These are phyloP conservation scores for Rhinoptilus africanus DNA, from an alignment of 2,113 vertebrate species.

Conservation along the genomic window DNA sequence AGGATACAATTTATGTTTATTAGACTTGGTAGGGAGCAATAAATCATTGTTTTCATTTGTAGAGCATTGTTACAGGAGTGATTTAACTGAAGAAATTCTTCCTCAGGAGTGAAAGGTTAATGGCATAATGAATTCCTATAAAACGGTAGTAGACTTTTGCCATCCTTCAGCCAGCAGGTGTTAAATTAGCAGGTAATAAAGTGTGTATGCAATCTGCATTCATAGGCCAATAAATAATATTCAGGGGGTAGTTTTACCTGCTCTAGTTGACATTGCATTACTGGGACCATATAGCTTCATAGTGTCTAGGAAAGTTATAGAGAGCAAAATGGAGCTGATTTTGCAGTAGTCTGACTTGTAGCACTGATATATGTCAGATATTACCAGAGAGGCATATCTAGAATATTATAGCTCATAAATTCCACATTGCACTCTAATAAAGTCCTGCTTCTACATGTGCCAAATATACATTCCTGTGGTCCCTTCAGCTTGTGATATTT, in stretches of 20 bases:
- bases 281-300: not conserved
- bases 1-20: conserved; percentile 49
- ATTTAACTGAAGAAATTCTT: conserved; percentile 53
- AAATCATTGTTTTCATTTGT: conserved; percentile 64
- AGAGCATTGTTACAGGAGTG: conserved; percentile 45
- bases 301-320: not conserved
- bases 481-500: conserved; percentile 26
- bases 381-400: conserved; percentile 16
- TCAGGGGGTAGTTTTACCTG: conserved; percentile 15
- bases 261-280: conserved; percentile 22
- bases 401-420: conserved; percentile 42
- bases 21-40: conserved; percentile 10
- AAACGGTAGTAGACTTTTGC: conserved; percentile 62
- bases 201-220: conserved; percentile 54
- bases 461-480: conserved; percentile 18
- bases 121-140: conserved; percentile 71
- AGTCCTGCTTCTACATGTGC: conserved; percentile 7
- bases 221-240: conserved; percentile 49
- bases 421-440: not conserved
- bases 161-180: conserved; percentile 60
- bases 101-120: conserved; percentile 69
- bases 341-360: not conserved
- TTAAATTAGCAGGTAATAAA: conserved; percentile 73
- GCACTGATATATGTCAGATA: conserved; percentile 34
- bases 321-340: not conserved